Base-by-base conservation (phyloP, 2,113 vertebrate genomes). In the Peucedramus taeniatus region DNA sequence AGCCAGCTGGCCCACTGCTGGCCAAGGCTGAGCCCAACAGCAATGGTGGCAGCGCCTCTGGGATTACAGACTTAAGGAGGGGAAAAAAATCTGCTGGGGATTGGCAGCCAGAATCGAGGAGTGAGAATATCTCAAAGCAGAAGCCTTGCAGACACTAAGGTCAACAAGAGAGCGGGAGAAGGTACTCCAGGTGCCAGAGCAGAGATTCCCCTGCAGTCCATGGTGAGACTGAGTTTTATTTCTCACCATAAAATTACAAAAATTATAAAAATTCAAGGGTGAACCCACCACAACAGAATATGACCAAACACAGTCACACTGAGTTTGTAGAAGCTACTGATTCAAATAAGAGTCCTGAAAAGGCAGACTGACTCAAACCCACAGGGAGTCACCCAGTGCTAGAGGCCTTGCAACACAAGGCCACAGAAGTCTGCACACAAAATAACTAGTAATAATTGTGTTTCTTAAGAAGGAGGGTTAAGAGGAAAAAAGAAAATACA, bases 1-100 rank as follows among this genome's bases (percentile, higher is more conserved):
- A 54, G n/a, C n/a, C n/a, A n/a, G n/a, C n/a, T n/a, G n/a, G n/a
- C 6, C 7, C 6, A 27, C 21, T 0, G 0, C 60, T 33, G 47
- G 28, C 28, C 51, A 72, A 79, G 37, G 44, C 30, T 54, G 30
- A 80, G 26, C 24, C n/a, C 45, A 60, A 12, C 21, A 66, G 47
- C 9, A 45, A 21, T 16, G 21, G 30, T 16, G 11, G 47, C 0
- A 81, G 40, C 35, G 68, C 27, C 40, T 44, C 54, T 68, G 35
- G 22, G 47, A 86, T 22, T 30, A 24, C n/a, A 72, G n/a, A 65
- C 6, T 28, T 61, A 31, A 65, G 37, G 42, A 28, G 5, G 7
- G 7, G 15, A 3, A 37, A 54, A 53, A 69, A 56, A 23, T 3
- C 31, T 63, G 18, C 28, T 42, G 15, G 26, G 35, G 22, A 90